Conservation (phyloP, 2,113 vertebrate species). For the Gobio gobio region DNA sequence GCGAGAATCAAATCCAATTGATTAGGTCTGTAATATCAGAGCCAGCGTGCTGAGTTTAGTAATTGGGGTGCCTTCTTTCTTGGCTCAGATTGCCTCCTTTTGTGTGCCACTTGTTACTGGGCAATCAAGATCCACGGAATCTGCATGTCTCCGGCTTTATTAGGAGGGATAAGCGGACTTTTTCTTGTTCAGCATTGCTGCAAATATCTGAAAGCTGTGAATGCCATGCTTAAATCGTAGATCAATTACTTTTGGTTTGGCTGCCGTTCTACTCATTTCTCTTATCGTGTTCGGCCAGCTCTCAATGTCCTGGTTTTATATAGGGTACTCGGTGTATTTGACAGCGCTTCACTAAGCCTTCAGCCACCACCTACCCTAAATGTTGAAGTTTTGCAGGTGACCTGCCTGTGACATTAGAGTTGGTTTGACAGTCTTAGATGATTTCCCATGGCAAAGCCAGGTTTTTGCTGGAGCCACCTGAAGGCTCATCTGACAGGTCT, state of each 20-base stretch:
- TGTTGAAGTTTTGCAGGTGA: conserved; percentile 36
- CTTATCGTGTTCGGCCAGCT: neutral
- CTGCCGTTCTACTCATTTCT: neutral
- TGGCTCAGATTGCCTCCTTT: conserved; percentile 18
- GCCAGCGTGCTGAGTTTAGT: neutral
- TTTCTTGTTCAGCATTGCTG: neutral
- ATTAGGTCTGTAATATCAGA: neutral
- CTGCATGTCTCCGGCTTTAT: conserved; percentile 24
- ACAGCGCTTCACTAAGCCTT: conserved; percentile 20
- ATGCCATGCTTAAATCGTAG: neutral
- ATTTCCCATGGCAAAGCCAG: conserved; percentile 43
- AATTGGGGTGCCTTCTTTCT: neutral
- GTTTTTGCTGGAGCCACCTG: conserved; percentile 41
- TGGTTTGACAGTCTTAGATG: conserved; percentile 46
- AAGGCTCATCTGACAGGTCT: conserved; percentile 40
- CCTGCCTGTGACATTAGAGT: conserved; percentile 45
- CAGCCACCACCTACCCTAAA: conserved; percentile 12
- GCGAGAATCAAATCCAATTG: neutral
- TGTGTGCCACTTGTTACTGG: conserved; percentile 39
- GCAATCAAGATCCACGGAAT: conserved; percentile 22
- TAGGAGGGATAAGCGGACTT: neutral
- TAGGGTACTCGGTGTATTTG: conserved; percentile 11
- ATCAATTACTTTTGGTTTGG: neutral
- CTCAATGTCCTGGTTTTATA: conserved; percentile 18
- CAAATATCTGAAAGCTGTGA: neutral